Base-by-base conservation (phyloP, 2,888 invertebrate genomes). In the Notocelia uddmanniana region DNA sequence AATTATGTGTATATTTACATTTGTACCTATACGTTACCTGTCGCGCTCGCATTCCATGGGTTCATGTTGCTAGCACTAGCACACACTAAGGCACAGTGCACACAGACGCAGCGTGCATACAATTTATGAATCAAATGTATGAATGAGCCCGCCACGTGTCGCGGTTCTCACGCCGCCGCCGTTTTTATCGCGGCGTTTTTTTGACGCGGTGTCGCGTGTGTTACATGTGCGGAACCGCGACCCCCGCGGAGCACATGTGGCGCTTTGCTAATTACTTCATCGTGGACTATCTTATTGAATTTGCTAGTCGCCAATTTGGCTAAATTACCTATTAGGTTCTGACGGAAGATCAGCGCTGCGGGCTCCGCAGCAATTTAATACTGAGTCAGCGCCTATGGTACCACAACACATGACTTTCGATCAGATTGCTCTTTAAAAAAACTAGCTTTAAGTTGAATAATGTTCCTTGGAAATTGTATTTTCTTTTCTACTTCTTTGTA, bases 71-170 rank as follows among this genome's bases (percentile, higher is more conserved):
- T 55, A 71, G 71, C 71, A 68, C 41, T 41, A 45, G n/a, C 72
- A 72, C 72, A 67, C 23, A 37, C 37, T 37, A 52, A 31, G 66
- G 69, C 66, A 68, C 59, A 55, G 31, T n/a, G 45, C 69, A 77
- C 79, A 75, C 81, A 83, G 79, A 82, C 80, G 85, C 81, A 78
- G 79, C 79, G 77, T 83, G 80, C 79, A 81, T 85, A 85, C 85
- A 85, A 83, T 87, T 90, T 88, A 92, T 93, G 93, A 93, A 93
- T 93, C 91, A 92, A 92, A 92, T 90, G 89, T 88, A 90, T 93
- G 93, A 93, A 93, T 93, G 92, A 89, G 88, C 85, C 85, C 80
- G 83, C 84, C 92, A 92, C 93, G 92, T 92, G 92, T 85, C 89
- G 84, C 64, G 77, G 91, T 93, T 93, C 92, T 92, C 92, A 93